Percentiles rank a stretch among this genome's conserved stretches.
Evolutionary conservation across 1,140 invertebrate species (phyloP).

Genomic region (Cylas formicarius): DNA sequence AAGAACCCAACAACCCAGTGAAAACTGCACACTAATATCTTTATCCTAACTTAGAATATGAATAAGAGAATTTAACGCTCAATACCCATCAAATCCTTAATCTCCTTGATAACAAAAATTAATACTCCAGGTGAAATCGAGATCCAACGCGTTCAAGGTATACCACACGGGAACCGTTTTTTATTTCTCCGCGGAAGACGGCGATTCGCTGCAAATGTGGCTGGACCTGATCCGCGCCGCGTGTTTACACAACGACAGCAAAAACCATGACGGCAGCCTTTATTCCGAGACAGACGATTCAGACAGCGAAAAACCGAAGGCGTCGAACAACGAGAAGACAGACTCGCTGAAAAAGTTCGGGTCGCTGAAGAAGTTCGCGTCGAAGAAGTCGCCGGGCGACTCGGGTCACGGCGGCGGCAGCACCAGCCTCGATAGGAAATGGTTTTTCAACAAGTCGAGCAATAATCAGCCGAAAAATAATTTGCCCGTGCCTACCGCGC

Average conservation of each 20-base stretch:
- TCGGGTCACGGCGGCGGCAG: constrained; percentile 35
- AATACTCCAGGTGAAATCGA: constrained; percentile 37
- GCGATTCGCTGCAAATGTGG: constrained; percentile 66
- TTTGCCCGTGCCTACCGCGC: constrained; percentile 67
- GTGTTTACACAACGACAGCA: constrained; percentile 50
- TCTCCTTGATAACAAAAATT: constrained; percentile 1
- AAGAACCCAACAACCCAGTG: too few relatives aligned
- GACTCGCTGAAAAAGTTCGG: constrained; percentile 49
- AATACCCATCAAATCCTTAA: background rate
- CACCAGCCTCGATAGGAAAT: constrained; percentile 67
- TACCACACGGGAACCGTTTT: constrained; percentile 83
- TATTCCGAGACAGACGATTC: constrained; percentile 80
- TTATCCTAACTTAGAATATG: too few relatives aligned
- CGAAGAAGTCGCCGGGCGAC: constrained; percentile 42
- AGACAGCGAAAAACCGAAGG: constrained; percentile 50
- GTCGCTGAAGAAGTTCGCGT: constrained; percentile 59
- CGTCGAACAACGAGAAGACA: constrained; percentile 29
- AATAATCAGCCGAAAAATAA: constrained; percentile 45
- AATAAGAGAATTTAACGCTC: too few relatives aligned
- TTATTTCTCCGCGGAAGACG: constrained; percentile 80
- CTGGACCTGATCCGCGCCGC: constrained; percentile 63
- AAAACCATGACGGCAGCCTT: constrained; percentile 45
- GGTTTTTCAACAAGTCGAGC: constrained; percentile 48
- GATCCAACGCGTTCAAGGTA: constrained; percentile 71
- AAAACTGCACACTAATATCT: too few relatives aligned